Evolutionary conservation across 2,888 invertebrate species (phyloP).

Genomic region (Andrena minutula): DNA sequence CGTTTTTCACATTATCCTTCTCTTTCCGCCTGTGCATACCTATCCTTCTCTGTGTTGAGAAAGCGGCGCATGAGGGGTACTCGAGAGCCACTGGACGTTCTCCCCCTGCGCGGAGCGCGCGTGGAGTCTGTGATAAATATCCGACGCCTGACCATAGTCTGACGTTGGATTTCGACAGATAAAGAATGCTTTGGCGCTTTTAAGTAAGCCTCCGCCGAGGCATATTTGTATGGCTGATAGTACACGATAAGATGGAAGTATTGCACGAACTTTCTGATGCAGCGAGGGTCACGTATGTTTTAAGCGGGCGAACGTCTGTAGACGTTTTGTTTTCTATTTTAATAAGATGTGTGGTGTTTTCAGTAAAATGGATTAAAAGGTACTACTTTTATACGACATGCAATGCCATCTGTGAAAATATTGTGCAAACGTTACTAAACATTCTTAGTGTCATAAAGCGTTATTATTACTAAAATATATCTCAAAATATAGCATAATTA

Average conservation of each 20-base stretch:
- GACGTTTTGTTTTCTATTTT: too few species aligned
- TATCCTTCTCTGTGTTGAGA: slow-evolving; percentile 66
- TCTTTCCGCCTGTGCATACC: slow-evolving; percentile 43
- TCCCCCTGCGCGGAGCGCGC: slow-evolving; percentile 31
- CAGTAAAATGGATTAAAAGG: too few species aligned
- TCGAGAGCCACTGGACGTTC: slow-evolving; percentile 73
- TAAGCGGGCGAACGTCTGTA: too few species aligned
- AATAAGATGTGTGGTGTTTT: too few species aligned
- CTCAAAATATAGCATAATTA: too few species aligned
- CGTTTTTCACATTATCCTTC: slow-evolving; percentile 43
- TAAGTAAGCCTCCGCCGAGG: slow-evolving; percentile 16
- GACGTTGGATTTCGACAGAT: slow-evolving; percentile 57
- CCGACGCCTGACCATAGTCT: slow-evolving; percentile 51
- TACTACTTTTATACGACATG: too few species aligned
- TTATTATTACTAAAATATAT: too few species aligned
- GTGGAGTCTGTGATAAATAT: slow-evolving; percentile 60
- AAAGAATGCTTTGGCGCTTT: slow-evolving; percentile 54
- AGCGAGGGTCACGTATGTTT: background rate
- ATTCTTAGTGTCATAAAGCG: too few species aligned
- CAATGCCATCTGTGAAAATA: too few species aligned
- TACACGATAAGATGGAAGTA: slow-evolving; percentile 19
- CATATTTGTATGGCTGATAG: slow-evolving; percentile 25
- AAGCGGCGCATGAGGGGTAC: slow-evolving; percentile 60
- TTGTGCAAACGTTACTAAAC: too few species aligned
- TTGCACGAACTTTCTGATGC: background rate